Base-by-base conservation (phyloP, 2,113 vertebrate genomes). In the Nibea coibor region DNA sequence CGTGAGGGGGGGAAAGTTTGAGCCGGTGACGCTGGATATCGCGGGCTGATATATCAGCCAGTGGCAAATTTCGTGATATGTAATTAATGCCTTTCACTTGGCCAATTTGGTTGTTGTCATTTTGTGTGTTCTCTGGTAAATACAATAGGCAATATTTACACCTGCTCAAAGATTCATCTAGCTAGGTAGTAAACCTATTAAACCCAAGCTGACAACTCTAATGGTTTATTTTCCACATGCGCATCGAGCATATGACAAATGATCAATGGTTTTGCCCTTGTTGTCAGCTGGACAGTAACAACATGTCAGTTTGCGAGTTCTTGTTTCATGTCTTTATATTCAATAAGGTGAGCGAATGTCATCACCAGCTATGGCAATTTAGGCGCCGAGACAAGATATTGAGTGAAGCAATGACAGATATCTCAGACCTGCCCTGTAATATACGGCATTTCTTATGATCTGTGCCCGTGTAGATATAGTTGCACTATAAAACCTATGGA, bases 291-390 rank as follows among this genome's bases (percentile, higher is more conserved):
- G 26, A 11, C 10, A 50, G 31, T 57, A 54, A 48, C 15, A 74
- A 43, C 43, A 59, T 57, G 51, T 42, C 26, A 50, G 17, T 43
- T 65, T 65, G 22, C 22, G 63, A 73, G 57, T 75, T 56, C 51
- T 53, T 16, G n/a, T 28, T 57, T 14, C 72, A 83, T 39, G 51
- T 63, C 56, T 74, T 48, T 39, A 68, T 45, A 84, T 87, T 65
- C 68, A 51, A 70, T 77, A n/a, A 58, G 42, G 48, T 57, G 74
- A 80, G 47, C 26, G 39, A 63, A 74, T 63, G 53, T 59, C 31
- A 80, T 82, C 59, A 65, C 16, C 70, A 24, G 8, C 39, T 48
- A 57, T 35, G 58, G 61, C 54, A 83, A 76, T 87, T 70, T 74
- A 43, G 58, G 53, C 65, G 76, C 71, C 67, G 63, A 64, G 56